Conservation (phyloP, 2,113 vertebrate genomes). For the Hepsetus odoe region DNA sequence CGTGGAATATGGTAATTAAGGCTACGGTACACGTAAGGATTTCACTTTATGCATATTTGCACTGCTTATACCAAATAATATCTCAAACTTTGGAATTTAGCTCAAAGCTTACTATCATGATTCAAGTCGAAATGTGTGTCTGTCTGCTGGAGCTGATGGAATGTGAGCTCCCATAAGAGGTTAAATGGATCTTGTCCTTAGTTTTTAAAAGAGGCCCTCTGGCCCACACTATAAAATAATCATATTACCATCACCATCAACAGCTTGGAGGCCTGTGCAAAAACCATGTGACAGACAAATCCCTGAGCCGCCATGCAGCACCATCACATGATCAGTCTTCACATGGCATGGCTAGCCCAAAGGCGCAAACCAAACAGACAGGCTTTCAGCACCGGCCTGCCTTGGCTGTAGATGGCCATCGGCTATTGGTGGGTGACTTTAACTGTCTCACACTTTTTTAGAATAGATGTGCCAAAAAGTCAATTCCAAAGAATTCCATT, state of each 20-base stretch:
- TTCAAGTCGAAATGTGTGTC: slow-evolving; percentile 10
- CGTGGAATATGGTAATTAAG: too few species aligned
- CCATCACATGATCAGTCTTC: slow-evolving; percentile 8
- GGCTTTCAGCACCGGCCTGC: not conserved
- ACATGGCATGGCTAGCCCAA: slow-evolving; percentile 18
- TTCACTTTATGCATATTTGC: slow-evolving; percentile 42
- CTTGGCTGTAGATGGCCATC: slow-evolving; percentile 31
- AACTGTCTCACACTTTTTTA: not conserved
- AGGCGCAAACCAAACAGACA: slow-evolving; percentile 25
- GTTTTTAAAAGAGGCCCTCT: slow-evolving; percentile 28
- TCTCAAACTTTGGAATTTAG: not conserved
- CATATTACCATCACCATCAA: slow-evolving; percentile 10
- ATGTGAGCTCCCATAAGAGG: not conserved
- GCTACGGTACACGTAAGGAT: not conserved
- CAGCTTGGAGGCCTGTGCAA: slow-evolving; percentile 3
- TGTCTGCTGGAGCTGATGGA: not conserved
- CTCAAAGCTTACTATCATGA: not conserved
- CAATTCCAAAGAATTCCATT: not conserved
- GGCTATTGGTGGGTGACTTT: not conserved
- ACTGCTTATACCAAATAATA: slow-evolving; percentile 33
- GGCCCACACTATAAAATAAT: slow-evolving; percentile 41
- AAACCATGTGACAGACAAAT: not conserved
- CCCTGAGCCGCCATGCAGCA: not conserved
- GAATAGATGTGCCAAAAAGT: not conserved
- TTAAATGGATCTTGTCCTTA: slow-evolving; percentile 12